A percentile compares a stretch with the other conserved stretches of the same genome.
phyloP scores from a whole-genome alignment of 2,888 invertebrate species.

The Cheilosia vernalis region DNA sequence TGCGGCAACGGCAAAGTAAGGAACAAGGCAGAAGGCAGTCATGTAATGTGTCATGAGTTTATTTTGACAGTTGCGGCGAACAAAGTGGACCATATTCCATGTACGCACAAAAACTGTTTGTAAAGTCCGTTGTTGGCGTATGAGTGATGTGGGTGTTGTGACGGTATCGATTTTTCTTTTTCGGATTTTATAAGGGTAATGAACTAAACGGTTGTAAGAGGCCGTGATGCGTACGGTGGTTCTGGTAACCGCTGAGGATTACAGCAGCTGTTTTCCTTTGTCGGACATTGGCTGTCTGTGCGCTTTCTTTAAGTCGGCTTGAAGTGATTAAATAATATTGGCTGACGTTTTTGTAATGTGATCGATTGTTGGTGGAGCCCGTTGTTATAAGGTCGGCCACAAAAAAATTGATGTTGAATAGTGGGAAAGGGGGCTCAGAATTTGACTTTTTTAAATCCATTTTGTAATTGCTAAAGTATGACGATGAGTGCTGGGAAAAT shows the following conservation, averaged over 20 bases:
- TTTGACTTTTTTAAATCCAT: too few relatives aligned
- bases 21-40: not conserved
- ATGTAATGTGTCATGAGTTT: constrained; percentile 48
- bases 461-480: too few relatives aligned
- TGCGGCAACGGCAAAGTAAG: not conserved
- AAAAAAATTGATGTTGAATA: too few relatives aligned
- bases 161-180: constrained; percentile 5
- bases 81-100: not conserved
- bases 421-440: too few relatives aligned
- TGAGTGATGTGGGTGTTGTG: constrained; percentile 23
- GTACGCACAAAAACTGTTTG: too few relatives aligned
- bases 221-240: not conserved
- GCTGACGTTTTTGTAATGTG: too few relatives aligned
- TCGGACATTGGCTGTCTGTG: too few relatives aligned
- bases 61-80: constrained; percentile 37
- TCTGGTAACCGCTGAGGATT: not conserved
- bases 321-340: too few relatives aligned
- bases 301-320: too few relatives aligned
- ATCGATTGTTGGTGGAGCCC: too few relatives aligned
- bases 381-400: too few relatives aligned
- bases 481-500: too few relatives aligned
- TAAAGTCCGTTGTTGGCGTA: constrained; percentile 34
- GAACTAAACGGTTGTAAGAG: constrained; percentile 2
- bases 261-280: constrained; percentile 4
- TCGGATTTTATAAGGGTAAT: constrained; percentile 12